phyloP scores from a whole-genome alignment of 2,888 invertebrate genomes.

The Platycheirus rosarum region DNA sequence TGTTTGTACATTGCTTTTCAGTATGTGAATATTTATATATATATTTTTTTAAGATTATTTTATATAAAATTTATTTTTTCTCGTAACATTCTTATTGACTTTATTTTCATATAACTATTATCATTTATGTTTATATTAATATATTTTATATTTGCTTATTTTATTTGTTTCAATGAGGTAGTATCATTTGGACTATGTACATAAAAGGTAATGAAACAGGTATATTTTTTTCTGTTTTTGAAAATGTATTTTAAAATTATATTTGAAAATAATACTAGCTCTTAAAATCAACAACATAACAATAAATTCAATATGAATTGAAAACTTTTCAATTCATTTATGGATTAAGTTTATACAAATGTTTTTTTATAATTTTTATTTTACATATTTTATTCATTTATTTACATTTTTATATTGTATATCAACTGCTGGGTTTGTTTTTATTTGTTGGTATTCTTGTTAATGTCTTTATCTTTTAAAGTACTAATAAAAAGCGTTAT shows the following conservation, averaged over 20 bases:
- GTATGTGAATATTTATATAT: constrained; percentile 59
- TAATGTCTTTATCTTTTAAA: too few relatives aligned
- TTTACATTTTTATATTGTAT: too few relatives aligned
- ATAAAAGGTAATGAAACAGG: constrained; percentile 72
- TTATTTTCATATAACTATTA: constrained; percentile 35
- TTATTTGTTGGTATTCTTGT: too few relatives aligned
- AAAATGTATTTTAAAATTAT: constrained; percentile 13
- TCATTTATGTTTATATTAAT: constrained; percentile 36
- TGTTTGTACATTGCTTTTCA: constrained; percentile 65
- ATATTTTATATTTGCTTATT: constrained; percentile 60
- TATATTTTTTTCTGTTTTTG: constrained; percentile 41
- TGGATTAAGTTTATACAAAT: background rate
- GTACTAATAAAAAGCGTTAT: too few relatives aligned
- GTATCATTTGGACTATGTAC: constrained; percentile 72
- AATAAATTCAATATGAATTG: background rate
- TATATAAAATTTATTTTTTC: constrained; percentile 59
- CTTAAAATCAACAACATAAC: constrained; percentile 8
- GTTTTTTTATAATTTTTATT: background rate
- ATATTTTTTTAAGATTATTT: constrained; percentile 37
- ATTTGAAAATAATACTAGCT: background rate
- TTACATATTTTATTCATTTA: too few relatives aligned
- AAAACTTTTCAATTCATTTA: background rate
- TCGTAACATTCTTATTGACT: constrained; percentile 48
- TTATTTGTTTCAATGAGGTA: constrained; percentile 70
- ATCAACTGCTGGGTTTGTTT: background rate